Base-by-base conservation (phyloP, 2,888 invertebrate species). In the Eueremaeus valkanovi region DNA sequence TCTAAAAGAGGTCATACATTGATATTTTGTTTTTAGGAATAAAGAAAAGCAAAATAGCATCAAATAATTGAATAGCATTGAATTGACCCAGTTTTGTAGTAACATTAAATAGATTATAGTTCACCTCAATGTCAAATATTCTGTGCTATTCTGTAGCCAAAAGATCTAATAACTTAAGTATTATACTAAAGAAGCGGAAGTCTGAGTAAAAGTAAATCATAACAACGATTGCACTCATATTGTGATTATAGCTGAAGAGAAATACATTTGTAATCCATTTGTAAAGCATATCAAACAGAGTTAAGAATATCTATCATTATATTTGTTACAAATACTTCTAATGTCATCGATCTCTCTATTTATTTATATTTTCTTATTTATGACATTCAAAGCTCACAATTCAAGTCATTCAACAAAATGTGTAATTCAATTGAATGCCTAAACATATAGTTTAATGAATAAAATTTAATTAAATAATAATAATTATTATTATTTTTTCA, bases 1-100 rank as follows among this genome's bases (percentile, higher is more conserved):
- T 3, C n/a, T n/a, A 66, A 66, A 66, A 66, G 63, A 40, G 63
- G 63, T 66, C 63, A 66, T 36, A n/a, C n/a, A 21, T 36, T 66
- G 36, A 63, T 61, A 31, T 61, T 33, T 21, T 66, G 33, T 33
- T 66, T 66, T 66, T 66, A 24, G 13, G 18, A n/a, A 63, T n/a
- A 66, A 21, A 63, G 31, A 63, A 36, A 63, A 11, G 33, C 33
- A 63, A 36, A 66, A 66, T 29, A 18, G 63, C n/a, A 36, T 33
- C 29, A n/a, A 66, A 66, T n/a, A n/a, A 58, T 66, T 66, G 36
- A 66, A 36, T 66, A 66, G 36, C 31, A 31, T 21, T 5, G 63
- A 36, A 66, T 18, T 66, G 63, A 66, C 63, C 63, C 63, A 66
- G 36, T 66, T 66, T 66, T 36, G 18, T 24, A 40, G 21, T 8